Base-by-base conservation (phyloP, 2,113 vertebrate species). In the Osmerus mordax region DNA sequence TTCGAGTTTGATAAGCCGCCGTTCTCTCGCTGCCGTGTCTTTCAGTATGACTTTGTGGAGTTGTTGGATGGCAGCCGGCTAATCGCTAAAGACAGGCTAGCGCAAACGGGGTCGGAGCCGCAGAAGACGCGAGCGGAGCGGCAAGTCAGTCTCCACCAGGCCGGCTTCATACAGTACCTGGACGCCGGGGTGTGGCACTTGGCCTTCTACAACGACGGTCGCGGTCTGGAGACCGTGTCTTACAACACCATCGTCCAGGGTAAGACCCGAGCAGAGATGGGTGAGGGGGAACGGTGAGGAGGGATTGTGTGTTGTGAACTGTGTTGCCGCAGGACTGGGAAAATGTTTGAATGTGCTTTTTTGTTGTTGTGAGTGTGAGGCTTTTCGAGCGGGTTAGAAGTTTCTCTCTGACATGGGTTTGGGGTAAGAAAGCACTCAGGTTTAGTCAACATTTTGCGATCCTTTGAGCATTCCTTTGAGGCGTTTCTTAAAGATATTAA, bases 131-230 rank as follows among this genome's bases (percentile, higher is more conserved):
- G 94, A 12, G 88, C 92, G 81, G 91, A 95, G 0, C 91, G 94
- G 47, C 94, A 93, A 1, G 84, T 99, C 86, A 92, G 91, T 15
- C 88, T 99, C 52, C 96, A 99, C 0, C 95, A 98, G 78, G 96
- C 97, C 0, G 97, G 96, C 55, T 99, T 99, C 77, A 98, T 99
- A 86, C 97, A 99, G 91, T 97, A 95, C 89, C 89, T 99, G 84
- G 95, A 99, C 78, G 92, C 93, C 0, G 97, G 97, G 12, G 95
- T 99, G 87, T 99, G 97, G 97, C 97, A 99, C 80, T 89, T 99
- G 87, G 97, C 96, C 21, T 99, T 99, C 88, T 99, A 99, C 77
- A 99, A 99, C 0, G 97, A 99, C 13, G 97, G 97, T 28, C 95
- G 95, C 59, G 95, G 90, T n/a, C 47, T 90, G 3, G 97, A 99